Evolutionary conservation across 37 sponge, comb jelly and placozoan genomes (phyloP).

Genomic region (Ianthella basta): DNA sequence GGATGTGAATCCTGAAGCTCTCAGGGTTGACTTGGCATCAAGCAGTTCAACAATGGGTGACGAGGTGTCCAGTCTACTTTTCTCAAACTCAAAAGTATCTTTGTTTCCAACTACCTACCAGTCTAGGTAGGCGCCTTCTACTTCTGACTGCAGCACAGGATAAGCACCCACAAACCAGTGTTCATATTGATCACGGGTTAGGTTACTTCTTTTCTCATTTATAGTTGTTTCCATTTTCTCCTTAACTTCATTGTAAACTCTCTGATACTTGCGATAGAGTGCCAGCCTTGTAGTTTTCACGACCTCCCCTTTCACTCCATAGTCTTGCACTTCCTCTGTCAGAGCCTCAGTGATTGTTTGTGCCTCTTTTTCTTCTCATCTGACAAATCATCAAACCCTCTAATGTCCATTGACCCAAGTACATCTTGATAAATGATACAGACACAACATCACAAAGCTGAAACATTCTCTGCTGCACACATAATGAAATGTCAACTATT

Average conservation of each 20-base stretch:
- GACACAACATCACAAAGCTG: slow-evolving; percentile 56
- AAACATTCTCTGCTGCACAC: slow-evolving; percentile 70
- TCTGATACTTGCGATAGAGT: slow-evolving; percentile 47
- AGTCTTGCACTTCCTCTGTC: slow-evolving; percentile 27
- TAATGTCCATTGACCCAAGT: slow-evolving; percentile 34
- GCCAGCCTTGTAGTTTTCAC: slow-evolving; percentile 19
- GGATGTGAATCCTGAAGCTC: background rate
- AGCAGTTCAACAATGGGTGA: slow-evolving; percentile 3
- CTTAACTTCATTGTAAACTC: slow-evolving; percentile 23
- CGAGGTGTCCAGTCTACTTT: background rate
- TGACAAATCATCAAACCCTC: slow-evolving; percentile 20
- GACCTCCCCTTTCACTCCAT: background rate
- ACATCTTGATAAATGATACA: slow-evolving; percentile 33
- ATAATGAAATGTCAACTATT: slow-evolving; percentile 42
- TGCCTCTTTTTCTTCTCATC: slow-evolving; percentile 7
- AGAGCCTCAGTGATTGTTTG: slow-evolving; percentile 25
- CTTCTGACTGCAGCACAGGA: background rate
- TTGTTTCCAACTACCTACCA: slow-evolving; percentile 48
- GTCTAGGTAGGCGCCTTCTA: slow-evolving; percentile 25
- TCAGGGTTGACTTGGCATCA: slow-evolving; percentile 32
- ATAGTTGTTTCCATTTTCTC: slow-evolving; percentile 13
- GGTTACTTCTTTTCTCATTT: background rate
- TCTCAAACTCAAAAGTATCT: slow-evolving; percentile 18
- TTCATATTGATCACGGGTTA: background rate
- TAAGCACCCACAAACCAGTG: slow-evolving; percentile 25